Evolutionary conservation across 2,113 vertebrate genomes (phyloP), one percentile per base, ranked within the genome.

Genomic region (Talpa occidentalis): DNA sequence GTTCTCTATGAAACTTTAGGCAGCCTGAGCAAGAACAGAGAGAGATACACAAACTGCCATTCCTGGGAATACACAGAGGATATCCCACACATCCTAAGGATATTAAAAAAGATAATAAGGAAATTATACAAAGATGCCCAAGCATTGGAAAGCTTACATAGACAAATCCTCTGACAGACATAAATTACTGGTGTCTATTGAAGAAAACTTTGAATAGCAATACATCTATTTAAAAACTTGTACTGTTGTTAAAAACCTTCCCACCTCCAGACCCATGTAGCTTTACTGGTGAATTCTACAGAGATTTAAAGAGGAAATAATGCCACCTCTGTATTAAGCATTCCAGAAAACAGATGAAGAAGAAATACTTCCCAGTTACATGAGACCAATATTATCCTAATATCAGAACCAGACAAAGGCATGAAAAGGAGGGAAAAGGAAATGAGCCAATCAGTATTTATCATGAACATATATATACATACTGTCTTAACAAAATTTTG

Each of bases 241-340:
- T 67, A 60, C 21, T 67, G 49, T n/a, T 67, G 24, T 64, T 78
- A 37, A 85, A 86, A 82, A 66, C 30, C 7, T 85, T 89, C 49
- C 26, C 49, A 54, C 3, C 49, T 69, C 35, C 16, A 66, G 47
- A 59, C 19, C 47, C 19, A 87, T 47, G 56, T 2, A 82, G 9
- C 67, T 67, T 87, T n/a, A 78, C 14, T 79, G 59, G 77, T 62
- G 17, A 70, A 88, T 88, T 74, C 64, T 40, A 74, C 15, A 24
- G 88, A 79, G 8, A 73, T 40, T 90, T 87, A 92, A n/a, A 92
- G 52, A 81, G 80, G 59, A 77, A 85, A 93, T 42, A 85, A 81
- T 62, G 42, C 3, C 14, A 77, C 37, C 15, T 59, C 40, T 86
- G 56, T 11, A 66, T 40, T 70, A 80, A 89, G 47, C 67, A 54